These are phyloP conservation scores for Laterallus jamaicensis DNA, from an alignment of 2,113 vertebrate species.

Conservation along the genomic window DNA sequence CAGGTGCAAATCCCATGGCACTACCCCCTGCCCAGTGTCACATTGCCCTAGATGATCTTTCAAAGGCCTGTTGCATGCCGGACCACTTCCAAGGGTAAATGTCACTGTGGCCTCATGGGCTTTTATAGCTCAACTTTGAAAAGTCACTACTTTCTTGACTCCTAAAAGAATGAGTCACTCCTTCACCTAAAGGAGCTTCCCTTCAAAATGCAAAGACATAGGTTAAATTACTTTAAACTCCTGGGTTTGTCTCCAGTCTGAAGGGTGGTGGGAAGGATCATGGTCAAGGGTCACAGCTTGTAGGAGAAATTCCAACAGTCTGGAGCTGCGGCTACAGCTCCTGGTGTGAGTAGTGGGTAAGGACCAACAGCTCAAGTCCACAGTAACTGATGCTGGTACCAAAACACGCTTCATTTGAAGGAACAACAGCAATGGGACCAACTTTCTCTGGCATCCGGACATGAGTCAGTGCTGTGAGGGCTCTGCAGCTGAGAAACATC, in stretches of 20 bases:
- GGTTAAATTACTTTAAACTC: background rate
- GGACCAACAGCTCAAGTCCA: background rate
- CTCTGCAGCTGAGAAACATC: background rate
- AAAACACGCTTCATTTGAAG: background rate
- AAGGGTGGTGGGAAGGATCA: background rate
- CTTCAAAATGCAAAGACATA: background rate
- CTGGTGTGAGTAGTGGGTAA: background rate
- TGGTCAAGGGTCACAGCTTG: background rate
- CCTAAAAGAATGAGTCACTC: background rate
- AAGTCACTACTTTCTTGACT: background rate
- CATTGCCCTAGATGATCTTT: background rate
- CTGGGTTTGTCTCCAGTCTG: background rate
- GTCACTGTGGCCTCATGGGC: accelerated
- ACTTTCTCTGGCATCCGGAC: background rate
- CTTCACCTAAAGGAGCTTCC: background rate
- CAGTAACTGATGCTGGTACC: background rate
- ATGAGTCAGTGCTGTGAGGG: background rate
- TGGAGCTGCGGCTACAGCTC: background rate
- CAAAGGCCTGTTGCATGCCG: background rate
- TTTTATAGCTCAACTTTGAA: background rate
- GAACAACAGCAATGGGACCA: background rate
- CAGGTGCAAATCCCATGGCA: background rate
- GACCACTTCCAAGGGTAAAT: background rate
- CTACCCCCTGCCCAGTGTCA: accelerated
- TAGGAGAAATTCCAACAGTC: background rate